These are phyloP conservation scores for Microhierax caerulescens DNA, from an alignment of 2,797 vertebrate genomes.

Conservation along the genomic window DNA sequence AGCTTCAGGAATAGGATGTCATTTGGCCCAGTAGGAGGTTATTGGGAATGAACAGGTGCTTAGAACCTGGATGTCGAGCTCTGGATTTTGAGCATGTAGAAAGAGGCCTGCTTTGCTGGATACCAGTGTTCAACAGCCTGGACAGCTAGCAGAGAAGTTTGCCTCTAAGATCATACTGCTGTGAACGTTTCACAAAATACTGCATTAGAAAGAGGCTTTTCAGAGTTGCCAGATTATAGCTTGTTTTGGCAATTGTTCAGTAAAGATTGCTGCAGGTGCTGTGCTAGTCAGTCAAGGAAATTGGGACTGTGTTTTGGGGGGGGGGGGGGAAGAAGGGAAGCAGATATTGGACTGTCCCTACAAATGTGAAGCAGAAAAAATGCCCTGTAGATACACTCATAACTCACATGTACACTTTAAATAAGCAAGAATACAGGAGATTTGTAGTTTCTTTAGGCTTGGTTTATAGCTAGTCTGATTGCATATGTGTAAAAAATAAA, in stretches of 20 bases:
- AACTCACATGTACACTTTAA: background rate
- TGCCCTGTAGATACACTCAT: background rate
- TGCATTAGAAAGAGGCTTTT: background rate
- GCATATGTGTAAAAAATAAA: background rate
- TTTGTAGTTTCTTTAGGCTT: background rate
- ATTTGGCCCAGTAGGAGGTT: background rate
- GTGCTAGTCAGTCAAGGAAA: background rate
- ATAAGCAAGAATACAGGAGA: background rate
- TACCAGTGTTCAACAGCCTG: background rate
- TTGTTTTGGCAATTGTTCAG: constrained; percentile 1
- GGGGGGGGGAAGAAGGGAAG: background rate
- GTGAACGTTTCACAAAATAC: background rate
- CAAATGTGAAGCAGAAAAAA: background rate
- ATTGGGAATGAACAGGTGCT: background rate
- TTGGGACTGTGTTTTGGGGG: background rate
- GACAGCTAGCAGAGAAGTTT: background rate
- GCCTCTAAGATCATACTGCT: background rate
- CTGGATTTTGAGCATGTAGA: rapidly evolving
- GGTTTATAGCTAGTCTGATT: background rate
- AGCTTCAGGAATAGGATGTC: background rate
- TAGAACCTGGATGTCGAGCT: background rate
- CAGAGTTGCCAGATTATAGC: background rate
- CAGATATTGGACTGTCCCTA: background rate
- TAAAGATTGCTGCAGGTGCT: background rate
- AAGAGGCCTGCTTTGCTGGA: background rate